Percentiles rank a stretch among this genome's conserved stretches.
phyloP scores from a whole-genome alignment of 2,797 vertebrate genomes.

The Loris lydekkerianus region DNA sequence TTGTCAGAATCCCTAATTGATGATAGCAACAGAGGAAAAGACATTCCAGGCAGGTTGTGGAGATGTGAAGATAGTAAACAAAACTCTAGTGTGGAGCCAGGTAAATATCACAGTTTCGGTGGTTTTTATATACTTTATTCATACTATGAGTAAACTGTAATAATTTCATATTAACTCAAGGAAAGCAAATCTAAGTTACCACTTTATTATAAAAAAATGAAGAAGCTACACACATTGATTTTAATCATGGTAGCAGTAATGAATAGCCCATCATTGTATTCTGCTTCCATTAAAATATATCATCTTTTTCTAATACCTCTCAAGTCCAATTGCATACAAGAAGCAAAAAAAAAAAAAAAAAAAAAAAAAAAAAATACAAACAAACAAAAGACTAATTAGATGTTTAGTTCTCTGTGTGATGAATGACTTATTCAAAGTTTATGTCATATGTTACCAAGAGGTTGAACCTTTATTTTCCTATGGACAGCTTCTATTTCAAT shows the following conservation, averaged over 20 bases:
- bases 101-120: not conserved
- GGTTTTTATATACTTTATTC: not conserved
- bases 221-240: not conserved
- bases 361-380: not conserved
- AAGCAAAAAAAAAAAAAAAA: not conserved
- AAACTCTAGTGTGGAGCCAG: not conserved
- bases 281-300: not conserved
- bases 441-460: not conserved
- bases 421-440: not conserved
- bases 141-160: not conserved
- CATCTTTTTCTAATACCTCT: not conserved
- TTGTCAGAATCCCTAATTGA: not conserved
- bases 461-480: not conserved
- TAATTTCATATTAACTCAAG: not conserved
- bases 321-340: not conserved
- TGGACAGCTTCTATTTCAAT: not conserved
- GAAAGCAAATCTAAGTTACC: slow-evolving; percentile 12
- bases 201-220: not conserved
- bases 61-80: not conserved
- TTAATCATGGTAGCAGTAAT: slow-evolving; percentile 1
- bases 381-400: not conserved
- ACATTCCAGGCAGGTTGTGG: not conserved
- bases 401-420: not conserved
- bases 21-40: not conserved
- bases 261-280: not conserved